Percentiles rank a stretch among this genome's conserved stretches.
Conservation (phyloP, 2,888 invertebrate genomes). For the Gisinianus flammeolus region DNA sequence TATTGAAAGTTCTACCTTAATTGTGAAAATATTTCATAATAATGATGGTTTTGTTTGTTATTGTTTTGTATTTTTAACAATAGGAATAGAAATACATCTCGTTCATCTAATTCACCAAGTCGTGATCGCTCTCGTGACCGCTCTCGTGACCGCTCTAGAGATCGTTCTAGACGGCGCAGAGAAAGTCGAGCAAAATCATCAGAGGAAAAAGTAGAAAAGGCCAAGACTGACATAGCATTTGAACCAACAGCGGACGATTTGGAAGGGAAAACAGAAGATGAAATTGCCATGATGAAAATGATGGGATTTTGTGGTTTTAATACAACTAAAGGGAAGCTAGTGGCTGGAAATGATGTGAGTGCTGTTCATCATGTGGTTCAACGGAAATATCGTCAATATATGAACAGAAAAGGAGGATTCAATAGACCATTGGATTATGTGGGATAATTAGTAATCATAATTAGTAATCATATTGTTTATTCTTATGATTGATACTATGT, state of each 20-base stretch:
- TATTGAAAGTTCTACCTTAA: too few relatives aligned
- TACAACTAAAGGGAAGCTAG: conserved; percentile 94
- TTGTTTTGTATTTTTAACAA: too few relatives aligned
- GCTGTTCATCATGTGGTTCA: conserved; percentile 94
- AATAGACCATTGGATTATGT: conserved; percentile 97
- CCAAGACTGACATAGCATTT: conserved; percentile 60
- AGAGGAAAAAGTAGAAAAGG: conserved; percentile 36
- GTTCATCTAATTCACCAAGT: too few relatives aligned
- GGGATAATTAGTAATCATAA: too few relatives aligned
- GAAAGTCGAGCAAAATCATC: conserved; percentile 16
- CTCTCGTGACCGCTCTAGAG: conserved; percentile 27
- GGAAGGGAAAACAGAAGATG: conserved; percentile 87
- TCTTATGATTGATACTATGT: too few relatives aligned
- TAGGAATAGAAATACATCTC: too few relatives aligned
- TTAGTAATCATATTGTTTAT: too few relatives aligned
- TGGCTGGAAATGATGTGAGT: conserved; percentile 91
- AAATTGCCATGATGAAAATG: conserved; percentile 91
- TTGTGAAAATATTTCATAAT: too few relatives aligned
- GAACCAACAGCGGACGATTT: conserved; percentile 74
- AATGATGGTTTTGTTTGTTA: too few relatives aligned
- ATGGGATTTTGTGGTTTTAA: conserved; percentile 98
- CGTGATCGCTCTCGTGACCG: conserved; percentile 18
- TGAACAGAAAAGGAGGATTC: conserved; percentile 99
- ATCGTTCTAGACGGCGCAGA: conserved; percentile 14
- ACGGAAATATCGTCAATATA: conserved; percentile 96